Percentiles rank a stretch among this genome's conserved stretches.
Evolutionary conservation across 2,888 invertebrate genomes (phyloP).

Genomic region (Thymelicus acteon): DNA sequence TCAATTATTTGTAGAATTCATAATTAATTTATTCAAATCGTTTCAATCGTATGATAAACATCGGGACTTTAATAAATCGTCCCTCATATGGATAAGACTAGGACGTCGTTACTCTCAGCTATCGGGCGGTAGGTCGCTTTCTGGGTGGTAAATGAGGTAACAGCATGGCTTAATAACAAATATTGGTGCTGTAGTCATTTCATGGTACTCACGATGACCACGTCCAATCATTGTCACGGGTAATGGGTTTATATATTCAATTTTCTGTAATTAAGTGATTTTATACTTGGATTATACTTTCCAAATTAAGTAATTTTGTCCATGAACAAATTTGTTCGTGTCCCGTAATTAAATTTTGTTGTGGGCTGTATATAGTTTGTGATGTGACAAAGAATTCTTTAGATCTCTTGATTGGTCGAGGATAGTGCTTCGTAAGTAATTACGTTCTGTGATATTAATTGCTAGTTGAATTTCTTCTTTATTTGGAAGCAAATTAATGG

Average conservation of each 20-base stretch:
- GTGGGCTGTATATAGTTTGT: slow-evolving; percentile 16
- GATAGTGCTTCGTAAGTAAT: not conserved
- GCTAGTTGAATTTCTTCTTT: not conserved
- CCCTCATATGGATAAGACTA: not conserved
- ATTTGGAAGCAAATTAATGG: not conserved
- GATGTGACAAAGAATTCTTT: slow-evolving; percentile 5
- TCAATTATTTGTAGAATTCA: not conserved
- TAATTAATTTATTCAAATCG: slow-evolving; percentile 1
- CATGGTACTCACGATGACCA: slow-evolving; percentile 16
- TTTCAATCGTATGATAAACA: not conserved
- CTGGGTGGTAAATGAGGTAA: slow-evolving; percentile 29
- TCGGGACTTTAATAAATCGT: not conserved
- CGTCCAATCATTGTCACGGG: slow-evolving; percentile 22
- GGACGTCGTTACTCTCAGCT: slow-evolving; percentile 20
- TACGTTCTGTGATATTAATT: not conserved
- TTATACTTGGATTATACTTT: slow-evolving; percentile 16
- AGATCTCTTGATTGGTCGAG: not conserved
- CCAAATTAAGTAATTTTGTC: slow-evolving; percentile 22
- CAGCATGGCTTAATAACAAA: slow-evolving; percentile 27
- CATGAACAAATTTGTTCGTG: slow-evolving; percentile 18
- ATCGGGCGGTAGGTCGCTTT: slow-evolving; percentile 15
- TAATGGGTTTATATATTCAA: slow-evolving; percentile 27
- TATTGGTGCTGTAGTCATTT: slow-evolving; percentile 21
- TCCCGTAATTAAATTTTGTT: slow-evolving; percentile 14
- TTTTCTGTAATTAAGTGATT: slow-evolving; percentile 26